Conservation (phyloP, 2,888 invertebrate species). For the Dermolepida albohirtum region DNA sequence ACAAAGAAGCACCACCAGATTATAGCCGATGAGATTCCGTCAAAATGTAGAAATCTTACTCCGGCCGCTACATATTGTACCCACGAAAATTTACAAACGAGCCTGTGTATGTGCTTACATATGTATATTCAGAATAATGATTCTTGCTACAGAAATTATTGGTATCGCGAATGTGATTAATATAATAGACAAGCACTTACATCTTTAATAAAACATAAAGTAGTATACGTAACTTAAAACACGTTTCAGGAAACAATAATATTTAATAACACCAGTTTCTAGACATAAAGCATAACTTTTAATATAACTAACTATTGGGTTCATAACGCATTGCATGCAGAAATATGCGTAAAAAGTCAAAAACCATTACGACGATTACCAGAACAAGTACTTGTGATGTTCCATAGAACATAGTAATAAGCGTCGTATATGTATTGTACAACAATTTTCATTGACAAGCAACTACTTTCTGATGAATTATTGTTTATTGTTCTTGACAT, state of each 20-base stretch:
- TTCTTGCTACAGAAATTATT: too few relatives aligned
- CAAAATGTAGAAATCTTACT: too few relatives aligned
- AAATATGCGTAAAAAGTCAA: slow-evolving; percentile 32
- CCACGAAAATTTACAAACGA: too few relatives aligned
- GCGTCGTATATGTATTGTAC: slow-evolving; percentile 46
- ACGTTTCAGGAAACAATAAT: slow-evolving; percentile 10
- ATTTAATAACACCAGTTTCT: neutral
- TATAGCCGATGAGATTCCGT: too few relatives aligned
- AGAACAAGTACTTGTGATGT: slow-evolving; percentile 48
- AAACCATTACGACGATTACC: slow-evolving; percentile 43
- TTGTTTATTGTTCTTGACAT: slow-evolving; percentile 51
- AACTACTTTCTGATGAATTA: slow-evolving; percentile 50
- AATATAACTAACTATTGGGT: slow-evolving; percentile 5
- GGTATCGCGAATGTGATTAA: too few relatives aligned
- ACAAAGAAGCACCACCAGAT: too few relatives aligned
- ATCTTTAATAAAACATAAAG: too few relatives aligned
- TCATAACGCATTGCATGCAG: slow-evolving; percentile 24
- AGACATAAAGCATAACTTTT: neutral
- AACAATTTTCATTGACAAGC: slow-evolving; percentile 50
- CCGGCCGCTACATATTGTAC: too few relatives aligned
- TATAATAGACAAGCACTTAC: too few relatives aligned
- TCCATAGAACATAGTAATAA: slow-evolving; percentile 50
- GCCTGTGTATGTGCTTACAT: too few relatives aligned
- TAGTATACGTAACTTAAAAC: neutral
- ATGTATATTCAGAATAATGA: too few relatives aligned